Evolutionary conservation across 30 jellyfish, hydroid and myxozoan species (phyloP).

Genomic region (Hydractinia echinata): DNA sequence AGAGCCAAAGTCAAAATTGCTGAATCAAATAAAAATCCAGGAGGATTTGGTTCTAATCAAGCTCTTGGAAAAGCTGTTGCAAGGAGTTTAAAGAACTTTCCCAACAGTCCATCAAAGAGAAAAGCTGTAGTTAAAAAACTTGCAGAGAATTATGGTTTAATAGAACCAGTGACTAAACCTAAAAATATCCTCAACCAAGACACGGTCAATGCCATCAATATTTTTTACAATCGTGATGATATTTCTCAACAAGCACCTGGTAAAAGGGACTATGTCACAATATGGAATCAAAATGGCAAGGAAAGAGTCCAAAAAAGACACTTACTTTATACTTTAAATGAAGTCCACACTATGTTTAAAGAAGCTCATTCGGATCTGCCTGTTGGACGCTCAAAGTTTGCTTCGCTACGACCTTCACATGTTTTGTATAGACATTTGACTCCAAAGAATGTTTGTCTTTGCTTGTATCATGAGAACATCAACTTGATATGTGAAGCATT

Average conservation of each 20-base stretch:
- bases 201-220: not conserved
- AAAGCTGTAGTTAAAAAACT: slow-evolving; percentile 13
- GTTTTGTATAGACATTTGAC: slow-evolving; percentile 35
- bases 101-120: slow-evolving; percentile 27
- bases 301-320: slow-evolving; percentile 14
- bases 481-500: too few relatives aligned
- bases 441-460: too few relatives aligned
- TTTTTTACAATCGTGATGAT: too few relatives aligned
- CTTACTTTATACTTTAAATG: too few relatives aligned
- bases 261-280: slow-evolving; percentile 37
- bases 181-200: not conserved
- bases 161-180: not conserved
- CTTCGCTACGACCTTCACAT: slow-evolving; percentile 20
- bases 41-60: not conserved
- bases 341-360: not conserved
- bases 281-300: slow-evolving; percentile 33
- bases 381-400: slow-evolving; percentile 33
- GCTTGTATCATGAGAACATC: too few relatives aligned
- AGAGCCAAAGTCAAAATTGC: slow-evolving; percentile 8
- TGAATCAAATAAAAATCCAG: slow-evolving; percentile 2
- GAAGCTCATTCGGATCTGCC: not conserved
- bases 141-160: slow-evolving; percentile 24
- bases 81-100: not conserved
- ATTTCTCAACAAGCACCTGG: too few relatives aligned
- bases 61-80: slow-evolving; percentile 31